Base-by-base conservation (phyloP, 2,113 vertebrate genomes). In the Telmatochromis brachygnathus region DNA sequence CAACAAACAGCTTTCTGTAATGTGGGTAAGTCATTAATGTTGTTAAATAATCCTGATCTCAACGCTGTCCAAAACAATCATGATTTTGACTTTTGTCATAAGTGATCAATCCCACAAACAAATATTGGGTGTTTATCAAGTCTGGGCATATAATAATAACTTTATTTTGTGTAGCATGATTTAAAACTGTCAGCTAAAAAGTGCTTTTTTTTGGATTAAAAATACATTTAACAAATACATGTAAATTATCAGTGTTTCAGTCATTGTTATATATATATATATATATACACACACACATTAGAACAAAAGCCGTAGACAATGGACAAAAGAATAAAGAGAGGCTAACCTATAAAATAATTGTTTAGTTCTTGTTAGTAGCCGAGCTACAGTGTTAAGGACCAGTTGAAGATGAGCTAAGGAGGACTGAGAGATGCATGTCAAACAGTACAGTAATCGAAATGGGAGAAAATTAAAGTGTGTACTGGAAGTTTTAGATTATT, bases 261-360 rank as follows among this genome's bases (percentile, higher is more conserved):
- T 62, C 17, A 35, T 35, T 62, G 58, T 62, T 35, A 3, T 2
- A 33, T 47, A 47, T 47, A 47, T 47, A 45, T 6, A 45, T 4
- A 30, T 15, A 15, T 47, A 15, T 0, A 23, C 21, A 56, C 13
- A 28, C 26, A 62, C 5, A 19, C 2, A 33, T 0, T 62, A 35
- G 60, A 65, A 37, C 10, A 65, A n/a, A 37, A 65, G 60, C 60
- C 17, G 4, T 6, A 19, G 58, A 62, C 6, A 11, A n/a, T 65
- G 60, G 33, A n/a, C 33, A 65, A 65, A 65, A 65, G 33, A 37
- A 37, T 37, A 65, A 68, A 37, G 60, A 37, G 6, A 65, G 5
- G 60, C 33, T 21, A 37, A 39, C 33, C 62, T 13, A 39, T 37
- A 39, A 39, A 68, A 68, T 35, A 35, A 19, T 39, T 39, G 30